These are phyloP conservation scores for Maylandia zebra DNA, from an alignment of 2,113 vertebrate genomes.

Conservation along the genomic window DNA sequence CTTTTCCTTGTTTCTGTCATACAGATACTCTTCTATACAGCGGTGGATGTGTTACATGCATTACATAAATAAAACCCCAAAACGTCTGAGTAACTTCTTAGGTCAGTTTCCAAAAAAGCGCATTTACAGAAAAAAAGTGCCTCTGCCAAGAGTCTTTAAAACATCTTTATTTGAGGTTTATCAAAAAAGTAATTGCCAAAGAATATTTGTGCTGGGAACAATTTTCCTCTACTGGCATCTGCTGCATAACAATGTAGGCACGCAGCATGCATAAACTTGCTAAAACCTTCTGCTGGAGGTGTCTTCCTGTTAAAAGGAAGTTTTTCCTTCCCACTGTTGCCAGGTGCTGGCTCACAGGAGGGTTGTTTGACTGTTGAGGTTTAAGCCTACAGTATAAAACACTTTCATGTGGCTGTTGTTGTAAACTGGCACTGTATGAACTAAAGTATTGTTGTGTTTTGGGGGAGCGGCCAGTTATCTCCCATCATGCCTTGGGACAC, in stretches of 20 bases:
- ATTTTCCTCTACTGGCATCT: background rate
- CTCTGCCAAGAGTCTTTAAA: background rate
- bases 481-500: background rate
- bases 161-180: background rate
- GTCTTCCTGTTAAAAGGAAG: background rate
- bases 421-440: background rate
- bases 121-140: rapidly evolving
- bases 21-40: background rate
- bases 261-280: rapidly evolving
- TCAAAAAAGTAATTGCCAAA: rapidly evolving
- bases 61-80: background rate
- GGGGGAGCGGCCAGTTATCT: background rate
- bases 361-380: rapidly evolving
- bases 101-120: background rate
- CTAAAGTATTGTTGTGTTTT: background rate
- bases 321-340: background rate
- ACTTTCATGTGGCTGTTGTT: background rate
- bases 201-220: background rate
- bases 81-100: background rate
- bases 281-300: background rate
- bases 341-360: background rate
- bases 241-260: background rate
- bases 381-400: background rate
- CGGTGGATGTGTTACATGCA: background rate
- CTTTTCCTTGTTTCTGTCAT: rapidly evolving